These are phyloP conservation scores for Julus scanicus DNA, from an alignment of 2,888 invertebrate species.

Conservation along the genomic window DNA sequence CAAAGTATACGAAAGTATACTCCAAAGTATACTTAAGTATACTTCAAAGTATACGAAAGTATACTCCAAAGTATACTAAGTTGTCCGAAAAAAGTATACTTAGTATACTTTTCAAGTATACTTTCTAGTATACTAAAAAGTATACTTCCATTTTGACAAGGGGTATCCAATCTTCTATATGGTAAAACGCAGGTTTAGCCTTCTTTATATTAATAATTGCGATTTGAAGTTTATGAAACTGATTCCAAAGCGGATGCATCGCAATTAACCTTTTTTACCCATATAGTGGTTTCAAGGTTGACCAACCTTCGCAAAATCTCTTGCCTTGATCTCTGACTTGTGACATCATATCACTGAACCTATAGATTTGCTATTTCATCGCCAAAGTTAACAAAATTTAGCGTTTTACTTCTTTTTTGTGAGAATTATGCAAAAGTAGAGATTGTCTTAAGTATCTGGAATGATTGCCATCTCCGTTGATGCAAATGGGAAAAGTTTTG, in stretches of 20 bases:
- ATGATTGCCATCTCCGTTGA: background rate
- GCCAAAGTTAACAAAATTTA: background rate
- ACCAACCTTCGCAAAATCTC: conserved; percentile 31
- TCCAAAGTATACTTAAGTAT: too few relatives aligned
- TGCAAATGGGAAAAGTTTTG: background rate
- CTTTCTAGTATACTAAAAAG: too few relatives aligned
- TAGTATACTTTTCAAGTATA: too few relatives aligned
- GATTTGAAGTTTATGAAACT: conserved; percentile 17
- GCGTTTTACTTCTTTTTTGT: background rate
- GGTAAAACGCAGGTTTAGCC: too few relatives aligned
- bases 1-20: too few relatives aligned
- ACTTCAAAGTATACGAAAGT: too few relatives aligned
- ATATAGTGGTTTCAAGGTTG: background rate
- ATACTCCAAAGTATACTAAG: too few relatives aligned
- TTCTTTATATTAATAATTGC: background rate
- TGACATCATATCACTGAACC: conserved; percentile 33
- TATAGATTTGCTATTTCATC: background rate
- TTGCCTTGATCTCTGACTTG: conserved; percentile 26
- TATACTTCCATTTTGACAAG: too few relatives aligned
- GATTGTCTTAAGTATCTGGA: background rate
- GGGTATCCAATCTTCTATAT: too few relatives aligned
- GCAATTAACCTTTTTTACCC: background rate
- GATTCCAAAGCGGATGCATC: conserved; percentile 20
- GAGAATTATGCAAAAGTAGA: background rate
- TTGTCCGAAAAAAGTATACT: too few relatives aligned